phyloP scores from a whole-genome alignment of 2,888 invertebrate species.

The Phortica okadai region DNA sequence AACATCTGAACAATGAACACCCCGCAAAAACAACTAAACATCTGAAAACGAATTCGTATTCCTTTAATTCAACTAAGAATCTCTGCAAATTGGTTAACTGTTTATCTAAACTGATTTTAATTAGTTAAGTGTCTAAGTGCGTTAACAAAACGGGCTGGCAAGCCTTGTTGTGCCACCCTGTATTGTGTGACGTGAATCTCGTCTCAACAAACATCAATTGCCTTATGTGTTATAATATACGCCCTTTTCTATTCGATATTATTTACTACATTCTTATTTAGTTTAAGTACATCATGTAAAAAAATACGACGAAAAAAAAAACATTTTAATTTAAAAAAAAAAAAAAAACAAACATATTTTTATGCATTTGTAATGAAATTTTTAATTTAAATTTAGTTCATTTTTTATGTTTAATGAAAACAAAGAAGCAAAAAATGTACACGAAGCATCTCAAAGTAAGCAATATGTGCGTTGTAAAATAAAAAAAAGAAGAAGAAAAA shows the following conservation, averaged over 20 bases:
- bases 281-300: constrained; percentile 42
- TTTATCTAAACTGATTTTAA: background rate
- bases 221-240: constrained; percentile 30
- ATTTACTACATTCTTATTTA: constrained; percentile 21
- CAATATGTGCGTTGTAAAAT: constrained; percentile 13
- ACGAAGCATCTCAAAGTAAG: constrained; percentile 21
- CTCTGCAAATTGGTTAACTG: background rate
- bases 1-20: no score
- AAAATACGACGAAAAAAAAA: constrained; percentile 33
- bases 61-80: background rate
- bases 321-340: background rate
- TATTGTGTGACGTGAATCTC: background rate
- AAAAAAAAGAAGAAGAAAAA: background rate
- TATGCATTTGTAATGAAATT: constrained; percentile 14
- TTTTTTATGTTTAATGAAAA: constrained; percentile 26
- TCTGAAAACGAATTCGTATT: background rate
- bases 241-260: constrained; percentile 2
- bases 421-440: background rate
- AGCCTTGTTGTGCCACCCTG: background rate
- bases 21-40: background rate
- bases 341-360: constrained; percentile 1
- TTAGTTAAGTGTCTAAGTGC: background rate
- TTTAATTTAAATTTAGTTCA: constrained; percentile 17
- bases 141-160: background rate
- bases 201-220: constrained; percentile 24